Conservation (phyloP, 1,140 invertebrate species). For the Homarus americanus region DNA sequence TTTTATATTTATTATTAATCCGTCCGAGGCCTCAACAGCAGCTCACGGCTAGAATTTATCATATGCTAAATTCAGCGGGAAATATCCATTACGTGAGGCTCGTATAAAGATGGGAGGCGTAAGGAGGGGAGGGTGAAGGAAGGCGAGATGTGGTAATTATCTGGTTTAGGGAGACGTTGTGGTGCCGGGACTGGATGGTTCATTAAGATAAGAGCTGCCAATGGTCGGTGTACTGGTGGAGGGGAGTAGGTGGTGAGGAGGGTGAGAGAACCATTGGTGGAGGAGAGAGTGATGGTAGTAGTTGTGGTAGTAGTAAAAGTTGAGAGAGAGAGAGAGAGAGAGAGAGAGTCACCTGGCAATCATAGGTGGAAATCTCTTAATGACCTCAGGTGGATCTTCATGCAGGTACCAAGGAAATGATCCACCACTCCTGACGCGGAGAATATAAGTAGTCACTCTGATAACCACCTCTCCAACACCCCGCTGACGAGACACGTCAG, state of each 20-base stretch:
- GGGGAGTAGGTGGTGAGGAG: too few relatives aligned
- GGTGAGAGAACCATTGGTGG: neutral
- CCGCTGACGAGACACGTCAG: too few relatives aligned
- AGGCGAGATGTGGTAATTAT: neutral
- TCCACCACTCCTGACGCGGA: too few relatives aligned
- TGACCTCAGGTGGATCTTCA: too few relatives aligned
- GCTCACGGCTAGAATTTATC: neutral
- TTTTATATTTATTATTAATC: too few relatives aligned
- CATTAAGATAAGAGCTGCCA: constrained; percentile 20
- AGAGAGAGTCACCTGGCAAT: too few relatives aligned
- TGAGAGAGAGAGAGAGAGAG: neutral
- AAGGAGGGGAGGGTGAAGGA: neutral
- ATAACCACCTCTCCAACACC: too few relatives aligned
- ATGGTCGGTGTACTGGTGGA: neutral
- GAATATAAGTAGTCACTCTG: too few relatives aligned
- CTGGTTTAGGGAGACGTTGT: constrained; percentile 5
- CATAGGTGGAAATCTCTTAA: too few relatives aligned
- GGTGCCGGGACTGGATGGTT: neutral
- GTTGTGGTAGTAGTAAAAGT: neutral
- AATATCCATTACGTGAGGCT: neutral
- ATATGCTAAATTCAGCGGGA: constrained; percentile 3
- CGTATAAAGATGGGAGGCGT: neutral
- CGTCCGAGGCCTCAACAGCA: too few relatives aligned
- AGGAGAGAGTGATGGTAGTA: neutral
- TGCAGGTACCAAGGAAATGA: too few relatives aligned